Base-by-base conservation (phyloP, 2,888 invertebrate species). In the Dolichomitus sp. region DNA sequence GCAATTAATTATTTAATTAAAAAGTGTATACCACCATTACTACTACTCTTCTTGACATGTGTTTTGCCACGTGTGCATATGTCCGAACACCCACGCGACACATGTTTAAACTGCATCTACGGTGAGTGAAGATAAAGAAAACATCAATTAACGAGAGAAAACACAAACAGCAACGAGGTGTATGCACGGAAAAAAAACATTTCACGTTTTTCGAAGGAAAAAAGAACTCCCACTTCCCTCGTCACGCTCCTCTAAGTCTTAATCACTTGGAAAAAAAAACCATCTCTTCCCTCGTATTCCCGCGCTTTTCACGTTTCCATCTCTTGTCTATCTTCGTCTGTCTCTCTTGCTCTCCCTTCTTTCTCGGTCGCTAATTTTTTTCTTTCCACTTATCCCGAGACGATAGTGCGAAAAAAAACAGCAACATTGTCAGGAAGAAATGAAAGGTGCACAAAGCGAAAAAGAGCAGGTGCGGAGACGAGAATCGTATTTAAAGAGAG, bases 1-100 rank as follows among this genome's bases (percentile, higher is more conserved):
- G 91, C 92, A 93, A 92, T 90, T 91, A 91, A 91, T 91, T 92
- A 92, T 92, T 93, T 92, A 92, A 92, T 92, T 92, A 91, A 92
- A 89, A 88, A 68, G 90, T 91, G 76, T 91, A 85, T 92, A 91
- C 90, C 89, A 91, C 90, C 87, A 89, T 77, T 84, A 81, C 77
- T 75, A 80, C 72, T 79, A 81, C 80, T 79, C 74, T 79, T 80
- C 84, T 80, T 80, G 69, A 84, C 77, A 81, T 65, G 76, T 84
- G 74, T 80, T 75, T 85, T 74, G 81, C 77, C 84, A 80, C 77
- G 84, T 78, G 77, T 69, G 80, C 78, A 80, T 76, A 77, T 74
- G 69, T 81, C 74, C 78, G 78, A 78, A 83, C 81, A 83, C 73
- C 81, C 76, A 78, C 72, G 77, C 75, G 75, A 70, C 68, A 74